phyloP scores from a whole-genome alignment of 2,888 invertebrate species.

The Aphodius granarius region DNA sequence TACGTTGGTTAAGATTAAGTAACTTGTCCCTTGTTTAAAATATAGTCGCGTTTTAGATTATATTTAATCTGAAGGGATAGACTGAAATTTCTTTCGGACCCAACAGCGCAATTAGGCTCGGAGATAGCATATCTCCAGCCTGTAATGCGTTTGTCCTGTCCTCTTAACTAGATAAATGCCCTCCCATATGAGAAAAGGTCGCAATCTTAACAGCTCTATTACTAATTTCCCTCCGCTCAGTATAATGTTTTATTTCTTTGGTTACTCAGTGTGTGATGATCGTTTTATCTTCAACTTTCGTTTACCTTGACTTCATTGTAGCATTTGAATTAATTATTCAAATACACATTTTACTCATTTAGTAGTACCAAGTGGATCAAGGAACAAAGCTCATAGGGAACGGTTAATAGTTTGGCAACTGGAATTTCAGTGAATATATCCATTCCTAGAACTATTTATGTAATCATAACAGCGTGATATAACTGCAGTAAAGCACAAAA shows the following conservation, averaged over 20 bases:
- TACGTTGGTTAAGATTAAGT: constrained; percentile 23
- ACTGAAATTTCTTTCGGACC: background rate
- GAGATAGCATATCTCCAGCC: constrained; percentile 1
- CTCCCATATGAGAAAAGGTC: background rate
- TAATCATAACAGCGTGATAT: background rate
- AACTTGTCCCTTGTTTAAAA: constrained; percentile 18
- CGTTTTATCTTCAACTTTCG: no score
- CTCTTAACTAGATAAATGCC: background rate
- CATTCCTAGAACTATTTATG: background rate
- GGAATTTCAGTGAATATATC: background rate
- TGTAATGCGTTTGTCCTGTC: constrained; percentile 13
- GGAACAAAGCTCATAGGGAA: no score
- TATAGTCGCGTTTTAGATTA: constrained; percentile 17
- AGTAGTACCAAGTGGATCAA: no score
- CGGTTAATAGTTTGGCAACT: background rate
- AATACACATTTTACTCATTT: no score
- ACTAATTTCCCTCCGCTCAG: background rate
- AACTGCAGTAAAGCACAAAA: background rate
- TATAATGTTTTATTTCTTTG: constrained; percentile 1
- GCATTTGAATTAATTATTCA: no score
- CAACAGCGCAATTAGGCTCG: background rate
- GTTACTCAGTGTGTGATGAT: background rate
- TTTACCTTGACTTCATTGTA: no score
- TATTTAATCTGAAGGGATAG: constrained; percentile 1
- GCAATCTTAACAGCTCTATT: constrained; percentile 10